These are phyloP conservation scores for Otolemur garnettii DNA, from an alignment of 2,113 vertebrate species.

Conservation along the genomic window DNA sequence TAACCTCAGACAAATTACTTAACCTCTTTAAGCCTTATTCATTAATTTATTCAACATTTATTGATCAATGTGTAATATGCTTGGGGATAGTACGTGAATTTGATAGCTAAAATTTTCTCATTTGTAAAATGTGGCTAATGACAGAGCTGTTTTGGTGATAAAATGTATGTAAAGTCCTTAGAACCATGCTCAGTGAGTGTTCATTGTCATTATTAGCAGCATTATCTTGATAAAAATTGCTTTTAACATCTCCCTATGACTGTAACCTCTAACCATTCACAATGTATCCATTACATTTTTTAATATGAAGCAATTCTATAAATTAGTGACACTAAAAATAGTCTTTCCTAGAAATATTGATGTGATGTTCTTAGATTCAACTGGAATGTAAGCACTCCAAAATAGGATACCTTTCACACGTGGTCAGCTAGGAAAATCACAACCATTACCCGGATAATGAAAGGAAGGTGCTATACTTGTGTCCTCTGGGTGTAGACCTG, in stretches of 20 bases:
- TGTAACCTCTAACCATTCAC: constrained; percentile 18
- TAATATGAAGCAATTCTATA: constrained; percentile 45
- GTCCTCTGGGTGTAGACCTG: neutral
- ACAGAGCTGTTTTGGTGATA: constrained; percentile 42
- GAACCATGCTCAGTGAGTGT: constrained; percentile 19
- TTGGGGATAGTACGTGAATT: constrained; percentile 43
- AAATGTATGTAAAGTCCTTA: constrained; percentile 46
- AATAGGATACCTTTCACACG: constrained; percentile 1
- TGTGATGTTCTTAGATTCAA: constrained; percentile 15
- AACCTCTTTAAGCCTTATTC: constrained; percentile 50
- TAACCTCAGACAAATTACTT: constrained; percentile 56
- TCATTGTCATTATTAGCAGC: constrained; percentile 30
- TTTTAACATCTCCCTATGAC: constrained; percentile 33
- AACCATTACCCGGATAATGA: neutral
- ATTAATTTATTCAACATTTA: constrained; percentile 64
- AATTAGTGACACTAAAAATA: constrained; percentile 37
- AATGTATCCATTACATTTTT: constrained; percentile 35
- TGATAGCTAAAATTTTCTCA: constrained; percentile 42
- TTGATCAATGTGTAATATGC: constrained; percentile 36
- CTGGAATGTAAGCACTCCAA: constrained; percentile 3
- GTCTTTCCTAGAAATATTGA: constrained; percentile 59
- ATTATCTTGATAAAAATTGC: constrained; percentile 62
- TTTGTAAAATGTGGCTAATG: constrained; percentile 62
- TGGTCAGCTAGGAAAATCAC: constrained; percentile 39
- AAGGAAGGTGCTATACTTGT: neutral